Evolutionary conservation across 2,888 invertebrate species (phyloP), one percentile per base, ranked within the genome.

Genomic region (Heliothis peltigera): DNA sequence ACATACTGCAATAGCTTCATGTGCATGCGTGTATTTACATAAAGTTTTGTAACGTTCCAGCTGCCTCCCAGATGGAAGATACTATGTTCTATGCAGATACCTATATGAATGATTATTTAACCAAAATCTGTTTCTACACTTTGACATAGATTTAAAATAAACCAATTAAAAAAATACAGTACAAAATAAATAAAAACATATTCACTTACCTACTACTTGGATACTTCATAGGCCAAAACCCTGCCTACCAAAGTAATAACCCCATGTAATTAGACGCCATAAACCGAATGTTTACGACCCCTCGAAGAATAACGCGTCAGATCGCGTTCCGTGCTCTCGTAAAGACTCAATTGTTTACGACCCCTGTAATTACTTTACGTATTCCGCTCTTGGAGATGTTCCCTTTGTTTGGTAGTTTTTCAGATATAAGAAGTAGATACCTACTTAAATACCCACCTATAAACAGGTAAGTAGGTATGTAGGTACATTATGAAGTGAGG

Each of bases 281-380:
- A 81, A 81, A 72, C 65, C 56, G 56, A 63, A 77, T 51, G 66
- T 81, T 81, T 81, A 81, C 76, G 82, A 70, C 12, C 56, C 57
- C 65, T 73, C 64, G 60, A 46, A 64, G 70, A 71, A 74, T 74
- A 73, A 63, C 59, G 65, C 76, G 75, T 71, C 54, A 54, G 62
- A 77, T 80, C 75, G 77, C 66, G 70, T 64, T 65, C 66, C 64
- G 42, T 21, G 48, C 57, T 32, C 58, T 75, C 80, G 80, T 81
- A 81, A 81, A 77, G 64, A 60, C 70, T 48, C 77, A 68, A 81
- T 81, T 75, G 80, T 81, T 81, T 75, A 79, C 56, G 62, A 57
- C 21, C 57, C 7, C 51, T 70, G 79, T 80, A 79, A 74, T 79
- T 79, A 77, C 75, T 65, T 73, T 44, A 57, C 62, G 52, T 66